Base-by-base conservation (phyloP, 2,797 vertebrate species). In the Enteromius treurensis region DNA sequence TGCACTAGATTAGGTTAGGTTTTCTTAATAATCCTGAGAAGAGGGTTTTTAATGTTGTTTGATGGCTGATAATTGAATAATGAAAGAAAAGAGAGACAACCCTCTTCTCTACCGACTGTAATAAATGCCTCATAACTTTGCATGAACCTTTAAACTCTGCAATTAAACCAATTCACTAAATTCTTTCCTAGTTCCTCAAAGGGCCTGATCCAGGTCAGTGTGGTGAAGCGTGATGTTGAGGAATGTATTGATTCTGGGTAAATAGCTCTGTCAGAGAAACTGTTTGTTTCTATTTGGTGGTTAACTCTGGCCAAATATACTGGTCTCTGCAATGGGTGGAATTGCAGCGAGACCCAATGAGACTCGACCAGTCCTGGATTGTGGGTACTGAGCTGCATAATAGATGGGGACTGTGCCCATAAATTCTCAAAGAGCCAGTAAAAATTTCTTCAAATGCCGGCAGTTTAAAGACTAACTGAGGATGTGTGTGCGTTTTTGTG, bases 201-300 rank as follows among this genome's bases (percentile, higher is more conserved):
- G 60, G 47, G 45, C 62, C 34, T 53, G 81, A 82, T 55, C 62
- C 34, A 68, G 75, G 74, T 83, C 65, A 83, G 65, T 47, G 65
- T 78, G 81, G 81, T 49, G 23, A 77, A 60, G 40, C 21, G 40
- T 49, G 65, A 69, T 69, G 64, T 53, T 65, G 42, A 45, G 64
- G 75, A 78, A 70, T 69, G 74, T 68, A 77, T 83, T 83, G 81
- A 77, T 77, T 83, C 51, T 70, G 74, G 65, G 74, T 78, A 77
- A 83, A 77, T 70, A 70, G 26, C 80, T 14, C 65, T 26, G 47
- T 58, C 5, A 49, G 75, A 58, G 8, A 49, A 83, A 78, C 26
- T 49, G 74, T 83, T 83, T 83, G 81, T 83, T 83, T 83, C 81
- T 83, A 70, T 83, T 83, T 78, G 81, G 64, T 78, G 75, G 81